Conservation (phyloP, 2,797 vertebrate species). For the Rhinichthys osculus region DNA sequence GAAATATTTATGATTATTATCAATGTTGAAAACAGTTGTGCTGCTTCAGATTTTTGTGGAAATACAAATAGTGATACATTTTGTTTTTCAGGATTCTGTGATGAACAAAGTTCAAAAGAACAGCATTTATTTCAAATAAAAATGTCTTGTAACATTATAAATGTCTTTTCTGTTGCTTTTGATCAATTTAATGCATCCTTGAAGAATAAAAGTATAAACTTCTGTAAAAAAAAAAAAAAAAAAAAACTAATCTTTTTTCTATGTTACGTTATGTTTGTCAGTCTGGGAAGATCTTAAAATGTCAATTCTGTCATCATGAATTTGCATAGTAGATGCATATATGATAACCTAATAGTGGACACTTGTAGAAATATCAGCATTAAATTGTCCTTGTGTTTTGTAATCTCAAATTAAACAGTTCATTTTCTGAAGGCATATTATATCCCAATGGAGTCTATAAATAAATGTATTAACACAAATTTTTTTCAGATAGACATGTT, state of each 20-base stretch:
- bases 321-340: not conserved
- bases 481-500: not conserved
- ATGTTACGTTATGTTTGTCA: not conserved
- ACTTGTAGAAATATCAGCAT: not conserved
- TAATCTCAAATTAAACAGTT: not conserved
- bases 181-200: not conserved
- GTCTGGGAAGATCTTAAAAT: not conserved
- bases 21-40: not conserved
- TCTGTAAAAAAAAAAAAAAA: not conserved
- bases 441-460: not conserved
- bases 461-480: too few relatives aligned
- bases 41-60: not conserved
- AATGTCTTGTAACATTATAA: not conserved
- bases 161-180: not conserved
- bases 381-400: not conserved
- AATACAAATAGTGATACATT: not conserved
- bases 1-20: not conserved
- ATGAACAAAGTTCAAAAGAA: not conserved
- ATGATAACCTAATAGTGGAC: not conserved
- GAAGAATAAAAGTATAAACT: not conserved
- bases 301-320: not conserved
- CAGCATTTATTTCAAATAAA: not conserved
- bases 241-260: not conserved
- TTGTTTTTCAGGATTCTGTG: not conserved
- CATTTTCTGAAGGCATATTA: not conserved